Evolutionary conservation across 2,797 vertebrate species (phyloP).

Genomic region (Enteromius mattozi): DNA sequence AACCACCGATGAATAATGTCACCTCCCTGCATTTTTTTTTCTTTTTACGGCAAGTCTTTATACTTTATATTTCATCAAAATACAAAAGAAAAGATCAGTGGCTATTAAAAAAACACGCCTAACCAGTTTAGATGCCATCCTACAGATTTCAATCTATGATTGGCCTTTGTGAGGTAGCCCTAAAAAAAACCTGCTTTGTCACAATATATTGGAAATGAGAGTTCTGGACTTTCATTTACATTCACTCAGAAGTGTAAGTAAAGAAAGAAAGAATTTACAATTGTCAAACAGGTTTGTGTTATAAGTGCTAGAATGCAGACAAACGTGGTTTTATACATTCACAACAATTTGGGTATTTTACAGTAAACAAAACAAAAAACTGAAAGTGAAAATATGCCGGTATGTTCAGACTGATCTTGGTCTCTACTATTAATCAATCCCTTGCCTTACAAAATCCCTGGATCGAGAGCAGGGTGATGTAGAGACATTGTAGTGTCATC

Average conservation of each 20-base stretch:
- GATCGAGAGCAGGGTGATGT: not conserved
- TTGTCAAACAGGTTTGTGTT: not conserved
- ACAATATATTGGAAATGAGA: not conserved
- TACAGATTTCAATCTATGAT: not conserved
- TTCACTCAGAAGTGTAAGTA: not conserved
- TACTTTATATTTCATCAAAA: not conserved
- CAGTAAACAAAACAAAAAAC: not conserved
- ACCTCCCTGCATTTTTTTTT: not conserved
- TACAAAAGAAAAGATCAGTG: not conserved
- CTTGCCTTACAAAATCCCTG: not conserved
- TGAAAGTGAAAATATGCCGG: slow-evolving; percentile 1
- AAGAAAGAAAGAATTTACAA: not conserved
- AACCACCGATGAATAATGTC: not conserved
- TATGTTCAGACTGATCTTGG: not conserved
- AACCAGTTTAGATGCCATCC: not conserved
- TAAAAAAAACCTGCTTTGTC: not conserved
- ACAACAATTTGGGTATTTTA: not conserved
- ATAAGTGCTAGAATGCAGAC: not conserved
- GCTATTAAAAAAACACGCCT: not conserved
- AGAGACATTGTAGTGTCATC: not conserved
- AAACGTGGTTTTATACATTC: not conserved
- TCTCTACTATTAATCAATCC: not conserved
- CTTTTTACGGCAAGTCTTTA: not conserved
- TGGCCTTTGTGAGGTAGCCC: not conserved
- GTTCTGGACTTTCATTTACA: not conserved